Evolutionary conservation across 2,888 invertebrate genomes (phyloP).

Genomic region (Hipparchia sbordonii): DNA sequence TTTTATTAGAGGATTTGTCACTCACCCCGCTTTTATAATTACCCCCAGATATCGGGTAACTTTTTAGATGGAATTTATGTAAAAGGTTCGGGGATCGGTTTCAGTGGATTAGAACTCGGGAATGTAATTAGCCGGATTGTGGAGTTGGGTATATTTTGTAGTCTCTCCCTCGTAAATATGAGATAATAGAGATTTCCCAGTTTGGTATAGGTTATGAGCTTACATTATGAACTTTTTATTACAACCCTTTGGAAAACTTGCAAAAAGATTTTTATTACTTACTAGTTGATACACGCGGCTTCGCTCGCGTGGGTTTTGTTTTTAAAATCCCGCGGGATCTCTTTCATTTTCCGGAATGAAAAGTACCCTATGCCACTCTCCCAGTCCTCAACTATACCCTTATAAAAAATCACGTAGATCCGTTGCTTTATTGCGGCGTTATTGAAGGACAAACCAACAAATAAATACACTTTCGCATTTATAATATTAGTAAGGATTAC

Average conservation of each 20-base stretch:
- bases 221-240: conserved; percentile 1
- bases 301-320: too few relatives aligned
- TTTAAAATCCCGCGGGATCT: too few relatives aligned
- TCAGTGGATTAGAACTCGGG: conserved; percentile 59
- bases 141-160: conserved; percentile 40
- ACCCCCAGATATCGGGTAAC: conserved; percentile 75
- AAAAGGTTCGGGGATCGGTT: conserved; percentile 57
- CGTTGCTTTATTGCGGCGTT: too few relatives aligned
- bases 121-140: conserved; percentile 60
- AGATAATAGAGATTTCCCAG: conserved; percentile 23
- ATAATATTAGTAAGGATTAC: too few relatives aligned
- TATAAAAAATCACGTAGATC: too few relatives aligned
- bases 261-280: too few relatives aligned
- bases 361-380: too few relatives aligned
- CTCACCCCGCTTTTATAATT: conserved; percentile 79
- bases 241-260: background rate
- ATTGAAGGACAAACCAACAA: too few relatives aligned
- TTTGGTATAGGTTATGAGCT: conserved; percentile 20
- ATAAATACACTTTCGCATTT: too few relatives aligned
- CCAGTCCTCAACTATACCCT: too few relatives aligned
- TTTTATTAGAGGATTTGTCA: conserved; percentile 83
- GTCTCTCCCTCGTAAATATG: conserved; percentile 16
- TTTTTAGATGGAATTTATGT: conserved; percentile 74
- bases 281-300: too few relatives aligned
- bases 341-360: too few relatives aligned